Conservation (phyloP, 1,140 invertebrate species). For the Ceratitis capitata region DNA sequence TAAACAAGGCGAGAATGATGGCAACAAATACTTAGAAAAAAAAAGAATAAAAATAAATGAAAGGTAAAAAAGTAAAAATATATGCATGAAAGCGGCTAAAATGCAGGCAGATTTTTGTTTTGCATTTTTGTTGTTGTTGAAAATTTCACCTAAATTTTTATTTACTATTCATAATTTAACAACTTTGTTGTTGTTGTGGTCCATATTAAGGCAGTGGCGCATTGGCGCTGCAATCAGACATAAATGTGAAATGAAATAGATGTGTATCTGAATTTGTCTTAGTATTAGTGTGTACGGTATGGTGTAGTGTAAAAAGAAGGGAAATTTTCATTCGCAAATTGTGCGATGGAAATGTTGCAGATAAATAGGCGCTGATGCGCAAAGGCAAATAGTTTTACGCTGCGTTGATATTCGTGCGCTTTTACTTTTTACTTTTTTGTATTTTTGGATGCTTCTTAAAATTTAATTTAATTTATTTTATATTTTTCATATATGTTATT, state of each 20-base stretch:
- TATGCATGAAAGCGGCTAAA: not conserved
- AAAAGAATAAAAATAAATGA: too few species aligned
- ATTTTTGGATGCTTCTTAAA: too few species aligned
- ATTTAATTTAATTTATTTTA: too few species aligned
- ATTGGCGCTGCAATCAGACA: not conserved
- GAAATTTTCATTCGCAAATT: not conserved
- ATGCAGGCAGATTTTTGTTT: constrained; percentile 1
- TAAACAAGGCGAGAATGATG: constrained; percentile 24
- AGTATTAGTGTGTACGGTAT: not conserved
- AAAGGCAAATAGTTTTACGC: too few species aligned
- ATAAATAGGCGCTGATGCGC: not conserved
- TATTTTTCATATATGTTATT: too few species aligned
- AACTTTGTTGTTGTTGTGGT: not conserved
- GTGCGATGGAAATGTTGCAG: not conserved
- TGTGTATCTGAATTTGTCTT: not conserved
- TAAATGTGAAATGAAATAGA: not conserved
- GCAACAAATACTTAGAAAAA: not conserved
- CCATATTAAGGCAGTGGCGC: not conserved
- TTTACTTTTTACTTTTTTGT: too few species aligned
- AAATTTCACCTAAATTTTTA: too few species aligned
- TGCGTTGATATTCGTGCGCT: not conserved
- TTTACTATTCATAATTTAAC: too few species aligned
- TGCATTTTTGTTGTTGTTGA: not conserved
- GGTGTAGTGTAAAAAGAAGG: not conserved
- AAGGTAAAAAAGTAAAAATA: not conserved